Evolutionary conservation across 2,113 vertebrate species (phyloP), one percentile per base, ranked within the genome.

Genomic region (Lepidothrix coronata): DNA sequence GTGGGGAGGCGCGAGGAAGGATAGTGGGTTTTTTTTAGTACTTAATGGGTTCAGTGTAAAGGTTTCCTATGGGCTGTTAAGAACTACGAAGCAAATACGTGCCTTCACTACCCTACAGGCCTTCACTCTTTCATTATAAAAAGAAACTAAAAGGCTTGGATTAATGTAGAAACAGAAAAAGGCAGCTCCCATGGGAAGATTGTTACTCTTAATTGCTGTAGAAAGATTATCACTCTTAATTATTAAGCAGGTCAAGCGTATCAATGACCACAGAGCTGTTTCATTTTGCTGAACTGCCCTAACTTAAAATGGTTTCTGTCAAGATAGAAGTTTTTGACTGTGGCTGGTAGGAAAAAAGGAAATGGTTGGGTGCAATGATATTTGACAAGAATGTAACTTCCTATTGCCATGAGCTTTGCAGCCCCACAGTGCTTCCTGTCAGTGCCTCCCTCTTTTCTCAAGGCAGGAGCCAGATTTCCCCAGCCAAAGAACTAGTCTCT

Each of bases 371-470:
- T 77, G 83, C 66, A 96, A 55, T 93, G 87, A 54, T 90, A 35
- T 68, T 95, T 96, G 92, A 95, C 89, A 87, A 93, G 70, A 87
- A 43, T 70, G 67, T 86, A 79, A 85, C 91, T 97, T 97, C 95
- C 89, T 92, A 5, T 93, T 94, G 57, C 67, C 24, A 6, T 67
- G 74, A 46, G 90, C 75, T 89, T 46, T 76, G 92, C 67, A 67
- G 92, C 62, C 78, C 9, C 33, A 24, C 67, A 17, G 24, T 24
- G 48, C 72, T 96, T 97, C 96, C 94, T 94, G 93, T 54, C 31
- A 2, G 2, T 33, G 51, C 6, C 31, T 93, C 62, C 70, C 25
- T 16, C 35, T 67, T 52, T 76, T 87, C n/a, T 49, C 2, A 1
- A 48, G 49, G 30, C 5, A 9, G 41, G 48, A 62, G 46, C 41